These are phyloP conservation scores for Manis pentadactyla DNA, from an alignment of 2,797 vertebrate species.

Conservation along the genomic window DNA sequence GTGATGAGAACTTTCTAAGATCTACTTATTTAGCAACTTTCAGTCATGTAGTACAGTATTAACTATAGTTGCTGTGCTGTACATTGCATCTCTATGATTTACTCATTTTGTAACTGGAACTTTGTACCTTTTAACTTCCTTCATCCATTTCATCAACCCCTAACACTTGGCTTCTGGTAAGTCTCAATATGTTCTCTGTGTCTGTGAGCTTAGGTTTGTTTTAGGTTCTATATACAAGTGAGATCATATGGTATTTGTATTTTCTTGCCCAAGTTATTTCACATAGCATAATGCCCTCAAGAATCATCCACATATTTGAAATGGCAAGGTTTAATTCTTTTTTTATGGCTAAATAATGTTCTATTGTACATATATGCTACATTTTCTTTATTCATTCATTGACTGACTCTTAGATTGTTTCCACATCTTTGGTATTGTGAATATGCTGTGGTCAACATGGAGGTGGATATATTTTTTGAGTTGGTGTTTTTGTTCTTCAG, in stretches of 20 bases:
- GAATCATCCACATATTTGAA: neutral
- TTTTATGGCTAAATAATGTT: neutral
- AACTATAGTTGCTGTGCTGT: neutral
- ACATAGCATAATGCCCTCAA: neutral
- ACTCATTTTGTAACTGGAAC: neutral
- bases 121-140: neutral
- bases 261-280: neutral
- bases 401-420: neutral
- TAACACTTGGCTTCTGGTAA: neutral
- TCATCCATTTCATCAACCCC: neutral
- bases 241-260: neutral
- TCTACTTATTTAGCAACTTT: neutral
- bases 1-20: neutral
- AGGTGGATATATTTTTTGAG: neutral
- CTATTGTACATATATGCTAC: neutral
- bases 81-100: neutral
- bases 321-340: neutral
- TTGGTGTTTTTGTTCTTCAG: neutral
- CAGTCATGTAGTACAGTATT: neutral
- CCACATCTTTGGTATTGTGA: neutral
- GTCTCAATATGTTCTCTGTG: neutral
- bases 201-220: neutral
- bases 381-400: neutral
- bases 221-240: neutral
- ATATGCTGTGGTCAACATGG: neutral